These are phyloP conservation scores for Brachynemurus nebulosus DNA, from an alignment of 2,888 invertebrate species.

Conservation along the genomic window DNA sequence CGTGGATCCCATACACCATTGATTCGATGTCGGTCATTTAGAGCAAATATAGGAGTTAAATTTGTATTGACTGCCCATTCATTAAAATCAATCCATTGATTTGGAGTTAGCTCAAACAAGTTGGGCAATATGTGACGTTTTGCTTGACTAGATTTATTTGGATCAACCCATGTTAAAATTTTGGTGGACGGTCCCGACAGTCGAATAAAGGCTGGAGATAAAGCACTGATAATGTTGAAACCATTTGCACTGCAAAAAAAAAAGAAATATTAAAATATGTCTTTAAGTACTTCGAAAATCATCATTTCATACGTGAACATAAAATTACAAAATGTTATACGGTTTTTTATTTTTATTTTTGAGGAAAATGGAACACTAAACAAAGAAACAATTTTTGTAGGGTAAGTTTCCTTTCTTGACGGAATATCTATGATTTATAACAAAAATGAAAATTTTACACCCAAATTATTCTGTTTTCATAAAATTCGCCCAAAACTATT, in stretches of 20 bases:
- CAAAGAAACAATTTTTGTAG: too few species aligned
- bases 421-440: too few species aligned
- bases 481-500: too few species aligned
- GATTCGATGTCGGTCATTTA: constrained; percentile 42
- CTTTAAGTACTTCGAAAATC: too few species aligned
- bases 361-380: too few species aligned
- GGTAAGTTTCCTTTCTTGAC: too few species aligned
- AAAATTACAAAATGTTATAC: too few species aligned
- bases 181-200: constrained; percentile 55
- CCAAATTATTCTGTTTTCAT: too few species aligned
- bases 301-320: too few species aligned
- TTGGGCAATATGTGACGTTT: constrained; percentile 17
- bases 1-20: constrained; percentile 52
- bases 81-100: constrained; percentile 30
- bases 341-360: too few species aligned
- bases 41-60: constrained; percentile 51
- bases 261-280: too few species aligned
- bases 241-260: constrained; percentile 38
- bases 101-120: constrained; percentile 22
- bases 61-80: constrained; percentile 41
- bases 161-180: constrained; percentile 29
- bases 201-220: constrained; percentile 59
- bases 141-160: constrained; percentile 15
- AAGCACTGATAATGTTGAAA: constrained; percentile 47
- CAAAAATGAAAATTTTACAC: too few species aligned